These are phyloP conservation scores for Pyrrhia umbra DNA, from an alignment of 2,888 invertebrate genomes.

Conservation along the genomic window DNA sequence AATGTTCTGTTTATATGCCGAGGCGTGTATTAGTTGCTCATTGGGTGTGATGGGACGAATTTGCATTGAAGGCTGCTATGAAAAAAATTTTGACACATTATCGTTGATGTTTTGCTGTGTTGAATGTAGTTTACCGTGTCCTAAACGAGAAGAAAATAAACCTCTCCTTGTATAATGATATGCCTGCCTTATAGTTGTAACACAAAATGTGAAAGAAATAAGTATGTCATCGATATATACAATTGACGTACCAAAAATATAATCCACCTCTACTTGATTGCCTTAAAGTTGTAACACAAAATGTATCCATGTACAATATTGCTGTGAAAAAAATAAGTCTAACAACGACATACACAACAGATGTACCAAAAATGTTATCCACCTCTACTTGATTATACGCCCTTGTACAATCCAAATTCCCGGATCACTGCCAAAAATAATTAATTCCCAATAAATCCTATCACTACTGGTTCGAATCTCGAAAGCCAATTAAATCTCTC, in stretches of 20 bases:
- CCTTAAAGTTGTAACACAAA: neutral
- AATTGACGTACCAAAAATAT: neutral
- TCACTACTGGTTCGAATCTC: constrained; percentile 40
- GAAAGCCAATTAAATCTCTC: constrained; percentile 67
- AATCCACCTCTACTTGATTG: neutral
- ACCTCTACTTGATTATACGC: constrained; percentile 10
- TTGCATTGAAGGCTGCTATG: constrained; percentile 1
- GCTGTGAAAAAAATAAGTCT: neutral
- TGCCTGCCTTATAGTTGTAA: neutral
- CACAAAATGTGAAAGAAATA: too few relatives aligned
- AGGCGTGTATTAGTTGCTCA: constrained; percentile 43
- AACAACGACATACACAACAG: neutral
- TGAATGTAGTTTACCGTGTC: neutral
- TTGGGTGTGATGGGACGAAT: constrained; percentile 22
- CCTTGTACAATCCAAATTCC: constrained; percentile 16
- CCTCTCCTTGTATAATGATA: neutral
- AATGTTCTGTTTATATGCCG: constrained; percentile 43
- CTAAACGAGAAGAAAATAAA: neutral
- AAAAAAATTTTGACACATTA: constrained; percentile 10
- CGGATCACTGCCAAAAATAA: constrained; percentile 43
- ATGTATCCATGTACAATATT: neutral
- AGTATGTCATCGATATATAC: neutral
- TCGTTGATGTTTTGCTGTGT: constrained; percentile 17
- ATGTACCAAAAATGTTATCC: neutral
- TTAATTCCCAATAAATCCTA: constrained; percentile 50